Evolutionary conservation across 2,888 invertebrate genomes (phyloP).

Genomic region (Pasiphila rectangulata): DNA sequence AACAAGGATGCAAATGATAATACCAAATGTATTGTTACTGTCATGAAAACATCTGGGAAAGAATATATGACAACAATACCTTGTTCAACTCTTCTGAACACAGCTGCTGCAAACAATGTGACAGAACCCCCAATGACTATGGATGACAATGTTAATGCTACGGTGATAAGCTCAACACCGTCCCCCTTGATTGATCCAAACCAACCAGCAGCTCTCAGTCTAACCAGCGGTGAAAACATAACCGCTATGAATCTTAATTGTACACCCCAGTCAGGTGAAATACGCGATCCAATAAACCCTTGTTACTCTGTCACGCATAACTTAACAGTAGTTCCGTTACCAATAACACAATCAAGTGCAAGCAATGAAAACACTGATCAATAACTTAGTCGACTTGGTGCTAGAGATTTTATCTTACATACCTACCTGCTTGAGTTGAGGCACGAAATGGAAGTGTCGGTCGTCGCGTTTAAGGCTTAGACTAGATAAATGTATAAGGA

Average conservation of each 20-base stretch:
- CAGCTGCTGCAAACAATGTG: constrained; percentile 74
- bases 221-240: constrained; percentile 39
- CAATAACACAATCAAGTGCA: constrained; percentile 33
- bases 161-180: constrained; percentile 25
- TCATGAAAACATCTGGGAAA: constrained; percentile 62
- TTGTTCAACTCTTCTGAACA: constrained; percentile 67
- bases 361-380: constrained; percentile 12
- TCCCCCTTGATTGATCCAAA: neutral
- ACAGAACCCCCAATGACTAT: constrained; percentile 59
- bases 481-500: too few relatives aligned
- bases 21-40: constrained; percentile 71
- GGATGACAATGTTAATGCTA: constrained; percentile 36
- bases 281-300: constrained; percentile 68
- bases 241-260: constrained; percentile 45
- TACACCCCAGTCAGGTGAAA: constrained; percentile 49
- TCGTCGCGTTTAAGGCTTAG: too few relatives aligned
- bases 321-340: constrained; percentile 65
- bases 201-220: constrained; percentile 47
- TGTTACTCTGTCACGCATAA: constrained; percentile 62
- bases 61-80: constrained; percentile 76
- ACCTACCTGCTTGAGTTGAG: too few relatives aligned
- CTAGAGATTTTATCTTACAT: too few relatives aligned
- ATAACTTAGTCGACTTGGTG: too few relatives aligned
- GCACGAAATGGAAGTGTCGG: neutral
- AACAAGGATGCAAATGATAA: constrained; percentile 52